Evolutionary conservation across 2,113 vertebrate genomes (phyloP).

Genomic region (Bos javanicus): DNA sequence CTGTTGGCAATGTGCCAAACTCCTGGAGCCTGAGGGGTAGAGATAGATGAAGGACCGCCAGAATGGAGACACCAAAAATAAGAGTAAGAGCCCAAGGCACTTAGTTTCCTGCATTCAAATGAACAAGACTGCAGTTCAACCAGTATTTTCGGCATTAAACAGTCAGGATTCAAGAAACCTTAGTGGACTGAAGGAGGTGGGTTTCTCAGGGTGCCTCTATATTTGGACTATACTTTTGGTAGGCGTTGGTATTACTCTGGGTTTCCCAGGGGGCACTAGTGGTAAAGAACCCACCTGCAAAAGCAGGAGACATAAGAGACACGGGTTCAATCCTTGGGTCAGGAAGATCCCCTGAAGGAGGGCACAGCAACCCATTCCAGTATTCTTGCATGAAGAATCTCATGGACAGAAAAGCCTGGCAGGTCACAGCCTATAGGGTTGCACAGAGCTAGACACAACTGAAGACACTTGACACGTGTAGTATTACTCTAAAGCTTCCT

Average conservation of each 20-base stretch:
- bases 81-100: neutral
- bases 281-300: neutral
- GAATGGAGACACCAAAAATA: neutral
- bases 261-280: neutral
- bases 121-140: neutral
- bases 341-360: neutral
- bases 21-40: neutral
- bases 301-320: neutral
- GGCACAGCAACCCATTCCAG: neutral
- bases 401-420: neutral
- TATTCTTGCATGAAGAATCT: neutral
- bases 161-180: neutral
- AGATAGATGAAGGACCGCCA: neutral
- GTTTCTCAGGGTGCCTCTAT: neutral
- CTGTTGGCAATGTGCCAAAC: conserved; percentile 43
- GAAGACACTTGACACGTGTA: neutral
- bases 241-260: neutral
- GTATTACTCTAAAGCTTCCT: neutral
- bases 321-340: neutral
- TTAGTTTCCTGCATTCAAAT: neutral
- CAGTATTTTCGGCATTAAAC: neutral
- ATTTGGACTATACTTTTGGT: neutral
- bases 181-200: neutral
- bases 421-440: neutral
- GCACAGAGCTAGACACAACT: neutral